phyloP scores from a whole-genome alignment of 2,888 invertebrate species.

The Leucoptera coffeella region DNA sequence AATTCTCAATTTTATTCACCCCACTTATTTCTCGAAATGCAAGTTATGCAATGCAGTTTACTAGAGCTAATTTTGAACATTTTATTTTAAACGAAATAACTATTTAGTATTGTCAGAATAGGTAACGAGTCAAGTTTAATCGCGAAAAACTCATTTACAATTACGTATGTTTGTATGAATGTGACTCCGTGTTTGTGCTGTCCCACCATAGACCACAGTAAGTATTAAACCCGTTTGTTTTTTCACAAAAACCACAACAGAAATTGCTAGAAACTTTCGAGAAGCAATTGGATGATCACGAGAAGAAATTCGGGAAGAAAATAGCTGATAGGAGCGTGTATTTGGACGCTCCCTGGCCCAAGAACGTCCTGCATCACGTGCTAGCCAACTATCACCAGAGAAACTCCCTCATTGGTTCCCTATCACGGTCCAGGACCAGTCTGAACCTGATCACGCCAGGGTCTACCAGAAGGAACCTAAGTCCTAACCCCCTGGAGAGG shows the following conservation, averaged over 20 bases:
- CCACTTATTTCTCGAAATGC: no score
- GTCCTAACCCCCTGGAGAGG: slow-evolving; percentile 21
- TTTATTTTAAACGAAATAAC: no score
- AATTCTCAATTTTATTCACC: no score
- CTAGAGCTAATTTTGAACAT: no score
- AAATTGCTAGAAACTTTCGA: slow-evolving; percentile 23
- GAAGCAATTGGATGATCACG: slow-evolving; percentile 37
- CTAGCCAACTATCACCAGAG: slow-evolving; percentile 29
- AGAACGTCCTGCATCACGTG: slow-evolving; percentile 35
- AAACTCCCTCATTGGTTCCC: slow-evolving; percentile 42
- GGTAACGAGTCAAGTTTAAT: no score
- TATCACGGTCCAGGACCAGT: slow-evolving; percentile 52
- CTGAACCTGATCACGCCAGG: slow-evolving; percentile 21
- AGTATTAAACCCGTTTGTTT: no score
- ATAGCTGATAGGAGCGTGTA: slow-evolving; percentile 23
- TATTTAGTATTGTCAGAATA: no score
- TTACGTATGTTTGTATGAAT: no score
- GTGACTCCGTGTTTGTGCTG: slow-evolving; percentile 20
- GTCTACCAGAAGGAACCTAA: slow-evolving; percentile 22
- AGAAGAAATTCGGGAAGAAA: slow-evolving; percentile 30
- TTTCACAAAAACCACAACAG: slow-evolving; percentile 15
- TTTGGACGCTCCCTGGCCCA: slow-evolving; percentile 34
- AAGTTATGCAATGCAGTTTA: no score
- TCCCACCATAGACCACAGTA: no score
- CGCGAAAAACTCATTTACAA: no score